Conservation (phyloP, 2,888 invertebrate genomes). For the Papilio demoleus region DNA sequence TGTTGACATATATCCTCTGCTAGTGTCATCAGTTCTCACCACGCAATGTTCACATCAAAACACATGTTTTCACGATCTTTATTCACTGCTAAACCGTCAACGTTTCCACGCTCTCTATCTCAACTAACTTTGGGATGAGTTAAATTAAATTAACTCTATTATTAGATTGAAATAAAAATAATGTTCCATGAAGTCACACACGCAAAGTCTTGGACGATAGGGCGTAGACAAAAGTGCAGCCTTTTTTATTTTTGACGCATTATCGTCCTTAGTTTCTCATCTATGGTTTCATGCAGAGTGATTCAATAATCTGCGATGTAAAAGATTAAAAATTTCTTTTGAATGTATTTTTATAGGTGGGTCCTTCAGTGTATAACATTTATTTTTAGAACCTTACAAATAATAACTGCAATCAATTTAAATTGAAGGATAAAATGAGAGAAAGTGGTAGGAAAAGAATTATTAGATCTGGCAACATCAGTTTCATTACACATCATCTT, state of each 20-base stretch:
- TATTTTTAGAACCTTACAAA: too few species aligned
- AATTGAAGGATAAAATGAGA: background rate
- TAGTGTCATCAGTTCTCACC: constrained; percentile 62
- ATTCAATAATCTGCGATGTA: constrained; percentile 37
- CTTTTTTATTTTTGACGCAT: constrained; percentile 71
- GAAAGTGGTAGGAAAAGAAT: background rate
- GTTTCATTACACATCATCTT: constrained; percentile 78
- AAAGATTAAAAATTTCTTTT: too few species aligned
- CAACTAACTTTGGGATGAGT: constrained; percentile 65
- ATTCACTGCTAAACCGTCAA: constrained; percentile 59
- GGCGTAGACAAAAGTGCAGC: constrained; percentile 64
- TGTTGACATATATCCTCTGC: constrained; percentile 71
- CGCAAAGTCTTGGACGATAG: constrained; percentile 74
- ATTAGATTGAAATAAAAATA: constrained; percentile 75
- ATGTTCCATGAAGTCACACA: constrained; percentile 72
- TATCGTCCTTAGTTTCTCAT: constrained; percentile 51
- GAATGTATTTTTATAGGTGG: too few species aligned
- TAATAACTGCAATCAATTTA: background rate
- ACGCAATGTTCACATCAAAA: constrained; percentile 78
- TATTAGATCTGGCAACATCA: constrained; percentile 53
- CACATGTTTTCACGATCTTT: constrained; percentile 76
- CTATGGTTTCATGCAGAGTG: constrained; percentile 51
- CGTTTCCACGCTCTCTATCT: constrained; percentile 60
- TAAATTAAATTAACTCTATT: constrained; percentile 71
- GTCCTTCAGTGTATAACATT: too few species aligned